Base-by-base conservation (phyloP, 2,888 invertebrate genomes). In the Zygothrica quintamaculata region DNA sequence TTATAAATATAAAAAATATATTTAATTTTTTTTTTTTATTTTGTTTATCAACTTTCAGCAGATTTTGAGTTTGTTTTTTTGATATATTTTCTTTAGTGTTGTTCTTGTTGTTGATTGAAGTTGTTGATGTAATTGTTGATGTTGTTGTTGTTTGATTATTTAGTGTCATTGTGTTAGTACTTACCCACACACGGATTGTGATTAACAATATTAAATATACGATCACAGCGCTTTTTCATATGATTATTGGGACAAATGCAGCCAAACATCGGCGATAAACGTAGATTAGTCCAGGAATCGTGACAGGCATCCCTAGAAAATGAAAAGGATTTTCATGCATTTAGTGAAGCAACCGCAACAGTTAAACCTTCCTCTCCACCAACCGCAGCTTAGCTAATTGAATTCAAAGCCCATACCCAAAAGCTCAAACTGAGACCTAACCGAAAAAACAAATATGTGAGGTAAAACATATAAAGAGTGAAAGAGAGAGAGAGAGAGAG, bases 151-250 rank as follows among this genome's bases (percentile, higher is more conserved):
- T 65, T 46, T 46, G 71, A 57, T 67, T 33, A 26, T 33, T 57
- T 56, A 34, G 40, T 52, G 46, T 51, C 44, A 40, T 51, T 59
- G 60, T 15, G 46, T 64, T 51, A 56, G 57, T 66, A 90, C 97
- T 96, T 93, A 97, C 97, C 97, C 91, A 97, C 95, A 92, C 97
- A 97, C 58, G 97, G 97, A 93, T 97, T 97, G 92, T 96, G 96
- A 93, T 97, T 97, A 89, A 97, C 96, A 90, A 95, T 94, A 76
- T 95, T 94, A 92, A 96, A 97, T 92, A 97, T 96, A 86, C 95
- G 93, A 91, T 97, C 96, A 92, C 97, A 97, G 79, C 95, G 94
- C 88, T 94, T 94, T 94, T 96, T 95, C 94, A 95, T 95, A 91
- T 96, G 95, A 84, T 96, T 96, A 91, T 96, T 96, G 76, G 97